Percentiles rank a stretch among this genome's conserved stretches.
phyloP scores from a whole-genome alignment of 35 echinoderm and acorn worm genomes.

The Ophiothrix spiculata region DNA sequence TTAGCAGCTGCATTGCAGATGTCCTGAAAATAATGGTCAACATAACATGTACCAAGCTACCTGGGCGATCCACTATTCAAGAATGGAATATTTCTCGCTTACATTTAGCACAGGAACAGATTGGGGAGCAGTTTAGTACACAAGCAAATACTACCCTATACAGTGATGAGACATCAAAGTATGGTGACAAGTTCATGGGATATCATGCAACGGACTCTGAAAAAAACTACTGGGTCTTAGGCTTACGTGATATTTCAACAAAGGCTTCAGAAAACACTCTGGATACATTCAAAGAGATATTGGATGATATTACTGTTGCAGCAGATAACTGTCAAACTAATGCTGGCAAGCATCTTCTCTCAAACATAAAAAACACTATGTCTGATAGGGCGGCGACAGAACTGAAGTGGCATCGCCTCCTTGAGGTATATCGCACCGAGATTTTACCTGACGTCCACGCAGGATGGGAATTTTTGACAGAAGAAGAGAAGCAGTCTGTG shows the following conservation, averaged over 20 bases:
- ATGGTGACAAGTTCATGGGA: slow-evolving; percentile 23
- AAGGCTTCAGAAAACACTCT: background rate
- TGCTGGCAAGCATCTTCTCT: slow-evolving; percentile 14
- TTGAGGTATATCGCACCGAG: background rate
- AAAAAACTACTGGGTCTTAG: background rate
- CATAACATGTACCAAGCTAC: background rate
- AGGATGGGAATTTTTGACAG: background rate
- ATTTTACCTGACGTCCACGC: slow-evolving; percentile 1
- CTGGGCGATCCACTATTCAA: slow-evolving; percentile 5
- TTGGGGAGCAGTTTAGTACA: background rate
- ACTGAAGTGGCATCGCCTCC: slow-evolving; percentile 15
- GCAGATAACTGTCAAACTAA: background rate
- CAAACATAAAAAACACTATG: slow-evolving; percentile 23
- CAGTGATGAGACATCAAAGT: slow-evolving; percentile 18
- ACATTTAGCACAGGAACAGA: background rate
- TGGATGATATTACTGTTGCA: background rate
- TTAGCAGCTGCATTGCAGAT: background rate
- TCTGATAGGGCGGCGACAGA: slow-evolving; percentile 23
- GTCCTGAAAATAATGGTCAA: background rate
- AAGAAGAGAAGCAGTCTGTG: background rate
- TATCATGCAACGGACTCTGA: slow-evolving; percentile 14
- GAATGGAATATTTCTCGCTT: slow-evolving; percentile 1
- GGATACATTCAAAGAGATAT: background rate
- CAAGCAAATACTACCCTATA: slow-evolving; percentile 10
- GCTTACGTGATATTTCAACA: background rate